Evolutionary conservation across 2,797 vertebrate species (phyloP).

Genomic region (Gambelia wislizenii): DNA sequence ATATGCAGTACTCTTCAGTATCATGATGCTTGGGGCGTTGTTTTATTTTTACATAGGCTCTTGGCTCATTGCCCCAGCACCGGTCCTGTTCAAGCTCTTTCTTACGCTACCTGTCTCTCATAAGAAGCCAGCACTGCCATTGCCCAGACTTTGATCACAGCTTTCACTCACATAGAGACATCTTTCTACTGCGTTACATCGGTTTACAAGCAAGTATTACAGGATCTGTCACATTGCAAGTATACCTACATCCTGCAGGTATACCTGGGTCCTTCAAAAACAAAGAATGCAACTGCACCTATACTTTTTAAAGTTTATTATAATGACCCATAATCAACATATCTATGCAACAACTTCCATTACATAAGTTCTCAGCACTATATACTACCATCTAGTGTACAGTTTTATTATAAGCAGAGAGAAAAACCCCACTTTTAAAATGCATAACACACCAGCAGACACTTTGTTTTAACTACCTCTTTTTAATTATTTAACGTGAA

Average conservation of each 20-base stretch:
- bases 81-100: not conserved
- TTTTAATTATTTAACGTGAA: conserved; percentile 24
- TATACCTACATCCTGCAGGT: not conserved
- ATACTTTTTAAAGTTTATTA: not conserved
- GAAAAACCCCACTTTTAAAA: conserved; percentile 21
- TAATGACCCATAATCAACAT: conserved; percentile 27
- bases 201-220: not conserved
- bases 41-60: not conserved
- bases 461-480: conserved; percentile 11
- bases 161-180: not conserved
- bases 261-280: not conserved
- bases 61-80: not conserved
- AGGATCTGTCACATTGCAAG: not conserved
- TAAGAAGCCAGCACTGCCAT: not conserved
- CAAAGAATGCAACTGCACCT: not conserved
- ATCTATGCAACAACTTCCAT: conserved; percentile 31
- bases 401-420: not conserved
- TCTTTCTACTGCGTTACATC: not conserved
- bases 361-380: conserved; percentile 56
- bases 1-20: not conserved
- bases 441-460: not conserved
- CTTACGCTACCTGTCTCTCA: not conserved
- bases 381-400: conserved; percentile 79
- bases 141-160: conserved; percentile 15
- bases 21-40: not conserved